Conservation (phyloP, 2,888 invertebrate species). For the Oscheius myriophilus region DNA sequence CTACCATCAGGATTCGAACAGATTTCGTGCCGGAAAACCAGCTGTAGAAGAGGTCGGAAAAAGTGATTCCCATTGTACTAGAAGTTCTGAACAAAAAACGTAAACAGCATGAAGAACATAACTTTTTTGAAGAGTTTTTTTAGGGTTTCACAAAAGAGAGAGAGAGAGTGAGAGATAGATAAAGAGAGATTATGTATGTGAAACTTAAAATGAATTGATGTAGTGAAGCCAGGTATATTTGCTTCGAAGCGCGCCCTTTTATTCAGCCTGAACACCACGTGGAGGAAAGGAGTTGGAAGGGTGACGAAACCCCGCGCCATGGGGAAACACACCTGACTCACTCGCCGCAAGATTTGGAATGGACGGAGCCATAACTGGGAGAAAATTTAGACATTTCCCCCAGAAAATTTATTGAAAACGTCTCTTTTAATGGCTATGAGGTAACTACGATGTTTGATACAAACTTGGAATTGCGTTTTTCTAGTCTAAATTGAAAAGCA, state of each 20-base stretch:
- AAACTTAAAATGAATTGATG: neutral
- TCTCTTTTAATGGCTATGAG: too few species aligned
- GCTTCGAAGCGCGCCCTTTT: neutral
- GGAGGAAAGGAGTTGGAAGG: neutral
- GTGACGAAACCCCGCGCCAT: slow-evolving; percentile 20
- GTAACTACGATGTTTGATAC: too few species aligned
- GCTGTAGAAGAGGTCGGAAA: neutral
- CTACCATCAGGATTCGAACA: slow-evolving; percentile 24
- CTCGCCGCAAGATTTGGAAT: too few species aligned
- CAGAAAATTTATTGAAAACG: too few species aligned
- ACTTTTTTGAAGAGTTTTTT: too few species aligned
- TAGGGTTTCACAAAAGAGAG: slow-evolving; percentile 17
- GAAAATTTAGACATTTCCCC: too few species aligned
- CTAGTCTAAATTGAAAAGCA: too few species aligned
- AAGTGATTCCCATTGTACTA: neutral
- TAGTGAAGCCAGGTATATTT: neutral
- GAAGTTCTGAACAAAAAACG: neutral
- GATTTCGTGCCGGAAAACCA: slow-evolving; percentile 5
- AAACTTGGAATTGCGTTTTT: too few species aligned
- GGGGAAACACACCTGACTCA: slow-evolving; percentile 2
- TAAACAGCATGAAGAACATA: neutral
- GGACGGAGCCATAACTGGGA: too few species aligned
- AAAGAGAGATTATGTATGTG: neutral
- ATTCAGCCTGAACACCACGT: slow-evolving; percentile 13
- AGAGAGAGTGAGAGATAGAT: slow-evolving; percentile 10